A percentile compares a stretch with the other conserved stretches of the same genome.
These are phyloP conservation scores for Pluvianellus socialis DNA, from an alignment of 2,113 vertebrate species.

Conservation along the genomic window DNA sequence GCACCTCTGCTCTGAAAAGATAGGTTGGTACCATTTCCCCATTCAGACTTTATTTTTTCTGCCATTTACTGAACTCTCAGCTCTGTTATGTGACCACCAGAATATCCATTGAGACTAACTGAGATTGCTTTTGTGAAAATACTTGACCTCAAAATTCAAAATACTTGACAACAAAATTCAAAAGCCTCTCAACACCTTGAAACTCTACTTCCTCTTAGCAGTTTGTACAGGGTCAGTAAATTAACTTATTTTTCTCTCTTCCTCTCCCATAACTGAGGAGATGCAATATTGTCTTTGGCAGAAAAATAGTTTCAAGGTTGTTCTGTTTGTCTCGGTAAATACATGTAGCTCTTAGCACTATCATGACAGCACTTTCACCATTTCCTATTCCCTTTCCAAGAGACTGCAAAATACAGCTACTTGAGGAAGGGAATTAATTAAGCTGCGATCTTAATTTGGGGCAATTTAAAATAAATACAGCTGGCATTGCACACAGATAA, in stretches of 20 bases:
- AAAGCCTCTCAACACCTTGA: neutral
- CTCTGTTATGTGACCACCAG: neutral
- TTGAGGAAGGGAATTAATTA: constrained; percentile 1
- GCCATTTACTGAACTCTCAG: neutral
- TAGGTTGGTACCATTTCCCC: neutral
- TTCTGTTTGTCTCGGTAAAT: constrained; percentile 25
- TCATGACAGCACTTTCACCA: neutral
- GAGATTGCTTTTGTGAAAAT: neutral
- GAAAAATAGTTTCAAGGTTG: constrained; percentile 20
- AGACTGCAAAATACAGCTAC: neutral
- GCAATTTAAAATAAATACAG: constrained; percentile 51
- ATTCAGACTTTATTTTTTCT: neutral
- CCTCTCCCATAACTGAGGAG: neutral
- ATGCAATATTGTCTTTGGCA: constrained; percentile 35
- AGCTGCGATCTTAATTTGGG: constrained; percentile 44
- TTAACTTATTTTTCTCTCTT: neutral
- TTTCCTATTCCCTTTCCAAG: neutral
- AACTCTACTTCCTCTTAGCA: neutral
- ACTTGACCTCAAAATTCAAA: neutral
- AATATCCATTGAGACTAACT: neutral
- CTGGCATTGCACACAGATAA: constrained; percentile 31
- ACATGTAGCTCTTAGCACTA: neutral
- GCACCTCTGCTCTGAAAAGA: neutral
- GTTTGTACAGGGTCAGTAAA: constrained; percentile 14
- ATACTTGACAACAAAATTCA: neutral